A percentile compares a stretch with the other conserved stretches of the same genome.
Evolutionary conservation across 2,888 invertebrate genomes (phyloP).

Genomic region (Athalia cordata): DNA sequence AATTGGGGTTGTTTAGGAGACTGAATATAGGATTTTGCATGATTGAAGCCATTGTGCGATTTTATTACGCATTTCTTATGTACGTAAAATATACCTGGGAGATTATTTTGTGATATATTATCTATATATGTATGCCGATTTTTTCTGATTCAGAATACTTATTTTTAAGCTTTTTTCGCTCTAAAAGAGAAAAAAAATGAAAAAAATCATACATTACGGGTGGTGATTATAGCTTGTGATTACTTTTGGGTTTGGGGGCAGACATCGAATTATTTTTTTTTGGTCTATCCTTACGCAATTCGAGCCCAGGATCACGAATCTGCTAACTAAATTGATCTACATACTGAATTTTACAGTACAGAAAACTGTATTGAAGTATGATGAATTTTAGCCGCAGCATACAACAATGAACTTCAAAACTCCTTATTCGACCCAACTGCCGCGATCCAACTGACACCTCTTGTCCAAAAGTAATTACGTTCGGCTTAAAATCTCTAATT

Average conservation of each 20-base stretch:
- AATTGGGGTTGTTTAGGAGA: constrained; percentile 45
- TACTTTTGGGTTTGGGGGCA: too few species aligned
- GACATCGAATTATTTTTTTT: too few species aligned
- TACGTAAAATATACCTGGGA: constrained; percentile 14
- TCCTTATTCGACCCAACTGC: not conserved
- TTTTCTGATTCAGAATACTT: not conserved
- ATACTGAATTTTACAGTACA: too few species aligned
- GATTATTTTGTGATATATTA: constrained; percentile 22
- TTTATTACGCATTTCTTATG: constrained; percentile 24
- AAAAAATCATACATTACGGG: not conserved
- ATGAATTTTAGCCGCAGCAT: constrained; percentile 6
- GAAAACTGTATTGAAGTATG: too few species aligned
- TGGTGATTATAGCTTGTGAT: too few species aligned
- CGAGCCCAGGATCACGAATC: too few species aligned
- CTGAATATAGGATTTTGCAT: constrained; percentile 45
- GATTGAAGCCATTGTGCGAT: constrained; percentile 45
- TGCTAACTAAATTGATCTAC: too few species aligned
- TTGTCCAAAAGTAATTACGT: constrained; percentile 58
- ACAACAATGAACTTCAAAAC: constrained; percentile 30
- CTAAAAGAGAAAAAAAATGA: not conserved
- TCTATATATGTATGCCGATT: not conserved
- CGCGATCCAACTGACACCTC: constrained; percentile 22
- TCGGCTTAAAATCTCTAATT: constrained; percentile 63
- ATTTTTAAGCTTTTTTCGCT: not conserved
- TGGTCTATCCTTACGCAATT: too few species aligned